These are phyloP conservation scores for Mustelus asterias DNA, from an alignment of 2,113 vertebrate species.

Conservation along the genomic window DNA sequence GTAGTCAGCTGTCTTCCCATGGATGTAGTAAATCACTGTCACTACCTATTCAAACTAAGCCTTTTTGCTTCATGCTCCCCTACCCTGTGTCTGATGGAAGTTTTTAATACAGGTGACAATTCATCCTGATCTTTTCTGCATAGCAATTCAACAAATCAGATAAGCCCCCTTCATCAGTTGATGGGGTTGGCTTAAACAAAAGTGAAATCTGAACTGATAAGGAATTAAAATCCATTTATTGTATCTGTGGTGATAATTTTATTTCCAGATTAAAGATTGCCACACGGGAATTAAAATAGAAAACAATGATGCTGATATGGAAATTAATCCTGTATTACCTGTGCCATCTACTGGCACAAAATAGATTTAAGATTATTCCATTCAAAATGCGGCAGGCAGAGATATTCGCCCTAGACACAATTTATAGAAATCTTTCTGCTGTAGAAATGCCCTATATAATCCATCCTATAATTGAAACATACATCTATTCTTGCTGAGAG, in stretches of 20 bases:
- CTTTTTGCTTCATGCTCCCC: background rate
- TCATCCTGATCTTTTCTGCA: background rate
- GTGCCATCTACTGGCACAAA: slow-evolving; percentile 23
- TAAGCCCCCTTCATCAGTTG: background rate
- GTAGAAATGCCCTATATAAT: background rate
- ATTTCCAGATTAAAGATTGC: background rate
- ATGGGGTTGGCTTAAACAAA: background rate
- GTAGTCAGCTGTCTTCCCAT: background rate
- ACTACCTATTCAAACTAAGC: background rate
- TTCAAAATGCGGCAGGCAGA: background rate
- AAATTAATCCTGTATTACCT: slow-evolving; percentile 6
- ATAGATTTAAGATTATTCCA: no score
- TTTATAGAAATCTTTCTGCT: background rate
- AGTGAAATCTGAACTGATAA: background rate
- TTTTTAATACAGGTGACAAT: background rate
- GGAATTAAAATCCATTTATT: background rate
- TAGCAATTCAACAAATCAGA: background rate
- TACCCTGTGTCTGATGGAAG: background rate
- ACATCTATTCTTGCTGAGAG: background rate
- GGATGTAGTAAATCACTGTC: background rate
- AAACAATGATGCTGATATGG: background rate
- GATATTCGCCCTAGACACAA: background rate
- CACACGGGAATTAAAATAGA: background rate
- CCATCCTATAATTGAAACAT: background rate
- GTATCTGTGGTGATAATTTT: background rate